phyloP scores from a whole-genome alignment of 2,113 vertebrate species.

The Fulica atra region DNA sequence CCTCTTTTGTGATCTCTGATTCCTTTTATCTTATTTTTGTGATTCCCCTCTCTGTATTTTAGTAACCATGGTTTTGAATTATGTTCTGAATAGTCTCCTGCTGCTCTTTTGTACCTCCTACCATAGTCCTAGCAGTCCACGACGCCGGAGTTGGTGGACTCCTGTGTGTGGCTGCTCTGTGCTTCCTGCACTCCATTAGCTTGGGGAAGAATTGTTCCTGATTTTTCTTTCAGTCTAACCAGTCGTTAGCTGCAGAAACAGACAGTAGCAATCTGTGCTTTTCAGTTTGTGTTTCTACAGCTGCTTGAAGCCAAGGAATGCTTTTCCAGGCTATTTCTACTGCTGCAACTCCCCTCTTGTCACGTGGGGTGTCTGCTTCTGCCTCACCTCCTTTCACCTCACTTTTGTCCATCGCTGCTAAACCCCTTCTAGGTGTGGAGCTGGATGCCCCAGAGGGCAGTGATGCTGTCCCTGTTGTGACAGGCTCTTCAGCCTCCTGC shows the following conservation, averaged over 20 bases:
- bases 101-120: not conserved
- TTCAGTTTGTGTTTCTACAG: not conserved
- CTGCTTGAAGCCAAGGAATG: not conserved
- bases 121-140: not conserved
- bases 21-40: not conserved
- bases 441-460: not conserved
- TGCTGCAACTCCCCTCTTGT: not conserved
- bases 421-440: not conserved
- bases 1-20: not conserved
- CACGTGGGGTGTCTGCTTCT: not conserved
- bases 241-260: not conserved
- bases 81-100: not conserved
- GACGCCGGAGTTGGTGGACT: accelerated
- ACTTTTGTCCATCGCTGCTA: not conserved
- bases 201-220: not conserved
- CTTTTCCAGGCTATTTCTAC: not conserved
- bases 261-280: not conserved
- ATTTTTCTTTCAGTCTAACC: not conserved
- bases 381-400: conserved; percentile 17
- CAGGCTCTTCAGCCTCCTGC: not conserved
- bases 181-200: accelerated
- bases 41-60: not conserved
- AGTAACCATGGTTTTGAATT: not conserved
- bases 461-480: not conserved
- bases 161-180: not conserved